phyloP scores from a whole-genome alignment of 2,888 invertebrate genomes.

The Melanargia galathea region DNA sequence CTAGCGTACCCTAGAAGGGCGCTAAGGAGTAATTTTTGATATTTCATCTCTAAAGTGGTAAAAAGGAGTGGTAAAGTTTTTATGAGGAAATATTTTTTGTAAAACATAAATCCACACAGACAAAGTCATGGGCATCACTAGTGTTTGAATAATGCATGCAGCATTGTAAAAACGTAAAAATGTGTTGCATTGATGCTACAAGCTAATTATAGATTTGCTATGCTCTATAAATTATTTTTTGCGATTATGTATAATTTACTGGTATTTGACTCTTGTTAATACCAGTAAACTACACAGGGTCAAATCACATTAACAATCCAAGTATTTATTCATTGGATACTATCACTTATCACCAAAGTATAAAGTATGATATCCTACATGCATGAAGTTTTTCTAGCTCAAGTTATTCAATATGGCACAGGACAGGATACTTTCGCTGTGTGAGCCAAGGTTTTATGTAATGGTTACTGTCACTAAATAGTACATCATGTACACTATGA shows the following conservation, averaged over 20 bases:
- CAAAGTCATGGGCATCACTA: no score
- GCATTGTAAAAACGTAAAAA: no score
- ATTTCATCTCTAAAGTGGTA: no score
- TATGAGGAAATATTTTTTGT: no score
- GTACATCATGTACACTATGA: not conserved
- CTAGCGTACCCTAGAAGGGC: no score
- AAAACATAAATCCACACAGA: no score
- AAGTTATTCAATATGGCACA: conserved; percentile 11
- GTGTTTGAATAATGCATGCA: no score
- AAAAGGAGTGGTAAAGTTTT: no score
- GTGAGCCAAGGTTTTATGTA: conserved; percentile 18
- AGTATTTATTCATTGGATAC: not conserved
- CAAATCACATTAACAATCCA: conserved; percentile 10
- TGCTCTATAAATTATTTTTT: not conserved
- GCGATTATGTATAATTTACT: not conserved
- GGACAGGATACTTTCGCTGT: conserved; percentile 26
- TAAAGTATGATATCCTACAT: conserved; percentile 5
- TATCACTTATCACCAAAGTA: not conserved
- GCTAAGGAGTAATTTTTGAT: no score
- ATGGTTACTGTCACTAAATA: not conserved
- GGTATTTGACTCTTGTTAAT: no score
- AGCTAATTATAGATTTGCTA: not conserved
- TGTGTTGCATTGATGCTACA: no score
- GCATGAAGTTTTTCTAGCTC: not conserved
- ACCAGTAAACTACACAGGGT: conserved; percentile 6